These are phyloP conservation scores for Thripadectes ignobilis DNA, from an alignment of 2,797 vertebrate species.

Conservation along the genomic window DNA sequence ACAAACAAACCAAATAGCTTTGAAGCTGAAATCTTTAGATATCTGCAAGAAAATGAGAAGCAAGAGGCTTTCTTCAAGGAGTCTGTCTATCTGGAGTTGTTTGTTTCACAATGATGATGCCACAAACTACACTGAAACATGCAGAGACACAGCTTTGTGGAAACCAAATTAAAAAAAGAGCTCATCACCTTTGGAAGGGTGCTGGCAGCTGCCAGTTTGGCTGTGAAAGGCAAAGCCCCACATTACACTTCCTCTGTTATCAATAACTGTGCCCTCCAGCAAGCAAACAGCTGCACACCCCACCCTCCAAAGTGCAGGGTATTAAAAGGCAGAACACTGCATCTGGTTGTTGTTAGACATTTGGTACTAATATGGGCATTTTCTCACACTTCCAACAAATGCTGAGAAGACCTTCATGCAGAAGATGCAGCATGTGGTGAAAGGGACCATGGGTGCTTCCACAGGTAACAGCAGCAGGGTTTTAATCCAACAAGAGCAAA, in stretches of 20 bases:
- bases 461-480: neutral
- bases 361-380: neutral
- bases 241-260: neutral
- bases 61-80: neutral
- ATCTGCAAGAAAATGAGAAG: neutral
- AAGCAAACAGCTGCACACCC: neutral
- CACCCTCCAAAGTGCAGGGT: neutral
- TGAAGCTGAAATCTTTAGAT: neutral
- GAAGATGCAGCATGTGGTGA: accelerated
- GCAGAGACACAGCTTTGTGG: neutral
- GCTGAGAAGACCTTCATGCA: neutral
- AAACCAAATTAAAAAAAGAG: neutral
- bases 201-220: neutral
- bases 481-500: neutral
- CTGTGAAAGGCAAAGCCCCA: neutral
- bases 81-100: neutral
- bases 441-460: neutral
- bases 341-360: neutral
- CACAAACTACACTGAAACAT: neutral
- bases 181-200: neutral
- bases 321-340: neutral
- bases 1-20: neutral
- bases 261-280: neutral
- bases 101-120: neutral
- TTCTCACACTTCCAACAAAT: neutral